phyloP scores from a whole-genome alignment of 2,888 invertebrate species.

The Ectobius pallidus region DNA sequence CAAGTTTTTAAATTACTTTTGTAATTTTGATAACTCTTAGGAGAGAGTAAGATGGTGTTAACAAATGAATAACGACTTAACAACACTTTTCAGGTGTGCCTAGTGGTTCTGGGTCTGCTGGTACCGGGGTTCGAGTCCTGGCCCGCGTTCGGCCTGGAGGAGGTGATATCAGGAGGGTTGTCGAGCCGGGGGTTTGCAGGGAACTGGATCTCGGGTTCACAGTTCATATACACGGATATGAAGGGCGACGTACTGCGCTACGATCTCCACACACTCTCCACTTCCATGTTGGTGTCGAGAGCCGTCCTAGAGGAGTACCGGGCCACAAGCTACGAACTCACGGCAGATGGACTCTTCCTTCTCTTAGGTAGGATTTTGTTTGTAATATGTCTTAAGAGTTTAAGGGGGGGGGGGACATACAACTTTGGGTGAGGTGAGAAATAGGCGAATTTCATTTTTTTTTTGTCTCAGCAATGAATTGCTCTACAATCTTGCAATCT shows the following conservation, averaged over 20 bases:
- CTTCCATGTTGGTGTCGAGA: not conserved
- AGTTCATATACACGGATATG: conserved; percentile 50
- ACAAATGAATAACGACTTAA: too few species aligned
- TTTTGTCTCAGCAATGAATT: too few species aligned
- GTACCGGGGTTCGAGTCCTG: not conserved
- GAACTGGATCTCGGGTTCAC: conserved; percentile 56
- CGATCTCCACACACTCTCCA: conserved; percentile 47
- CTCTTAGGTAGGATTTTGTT: conserved; percentile 50
- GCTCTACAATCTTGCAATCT: too few species aligned
- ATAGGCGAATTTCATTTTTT: too few species aligned
- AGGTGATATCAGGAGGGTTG: conserved; percentile 52
- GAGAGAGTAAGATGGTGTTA: too few species aligned
- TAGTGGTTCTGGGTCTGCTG: not conserved
- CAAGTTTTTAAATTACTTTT: too few species aligned
- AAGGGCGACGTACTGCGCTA: conserved; percentile 49
- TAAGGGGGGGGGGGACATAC: too few species aligned
- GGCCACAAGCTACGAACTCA: conserved; percentile 46
- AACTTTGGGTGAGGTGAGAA: too few species aligned
- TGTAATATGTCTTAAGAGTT: conserved; percentile 48
- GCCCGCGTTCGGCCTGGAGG: conserved; percentile 51
- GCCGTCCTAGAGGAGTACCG: conserved; percentile 37
- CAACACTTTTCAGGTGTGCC: too few species aligned
- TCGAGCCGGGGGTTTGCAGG: conserved; percentile 54
- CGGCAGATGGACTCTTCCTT: conserved; percentile 50
- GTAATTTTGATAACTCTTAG: too few species aligned